Evolutionary conservation across 2,888 invertebrate species (phyloP), one percentile per base, ranked within the genome.

Genomic region (Xanthorhoe designata): DNA sequence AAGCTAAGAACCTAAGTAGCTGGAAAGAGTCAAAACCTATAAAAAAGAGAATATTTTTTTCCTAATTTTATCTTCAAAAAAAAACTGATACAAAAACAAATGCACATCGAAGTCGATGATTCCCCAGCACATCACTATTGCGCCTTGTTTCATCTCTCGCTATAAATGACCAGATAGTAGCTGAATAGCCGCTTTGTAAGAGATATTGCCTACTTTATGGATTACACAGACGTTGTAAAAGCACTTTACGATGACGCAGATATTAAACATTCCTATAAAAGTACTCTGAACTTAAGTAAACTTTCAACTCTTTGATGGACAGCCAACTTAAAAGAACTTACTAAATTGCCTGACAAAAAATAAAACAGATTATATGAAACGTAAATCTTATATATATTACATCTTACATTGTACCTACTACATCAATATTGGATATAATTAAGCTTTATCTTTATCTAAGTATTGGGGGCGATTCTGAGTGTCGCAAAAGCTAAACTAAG

Each of bases 131-230:
- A 52, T 52, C 73, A 76, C 86, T 87, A 81, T 47, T 76, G 75
- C 83, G 85, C 83, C 86, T 89, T 88, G 90, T 91, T 91, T 91
- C 91, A 90, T 91, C 90, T 90, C 89, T 77, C 80, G 83, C 89
- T 84, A 87, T 90, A 91, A 92, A 90, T 88, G 90, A 88, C 88
- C 90, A 90, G 89, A 91, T 89, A 91, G 87, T 82, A 83, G 82
- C 86, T 92, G 91, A 92, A 92, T 89, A 85, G 85, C 78, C 81
- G 83, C 91, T 88, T 90, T 92, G 90, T 92, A 84, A 81, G 83
- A 80, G 78, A 85, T 88, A 90, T 91, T 90, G 90, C 89, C 87
- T 89, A 87, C 85, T 91, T 89, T 90, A 90, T 88, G 85, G 84
- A 86, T 87, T 85, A 84, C 78, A 83, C 88, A 89, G 86, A 80